Percentiles rank a stretch among this genome's conserved stretches.
These are phyloP conservation scores for Drosophila jambulina DNA, from an alignment of 1,140 invertebrate genomes.

Conservation along the genomic window DNA sequence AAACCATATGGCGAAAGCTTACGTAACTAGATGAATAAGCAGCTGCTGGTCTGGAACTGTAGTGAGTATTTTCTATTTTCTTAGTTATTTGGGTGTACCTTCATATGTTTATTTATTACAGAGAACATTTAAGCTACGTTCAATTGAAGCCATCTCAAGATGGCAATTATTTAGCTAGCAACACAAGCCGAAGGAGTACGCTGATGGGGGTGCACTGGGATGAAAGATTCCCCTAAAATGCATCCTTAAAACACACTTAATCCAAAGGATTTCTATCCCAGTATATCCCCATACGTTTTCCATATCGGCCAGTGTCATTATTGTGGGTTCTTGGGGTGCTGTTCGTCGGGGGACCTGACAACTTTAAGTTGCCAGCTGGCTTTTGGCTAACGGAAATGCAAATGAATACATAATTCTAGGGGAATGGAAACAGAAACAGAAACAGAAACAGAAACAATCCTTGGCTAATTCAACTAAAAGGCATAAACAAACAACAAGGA, in stretches of 20 bases:
- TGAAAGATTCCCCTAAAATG: background rate
- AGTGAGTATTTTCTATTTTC: constrained; percentile 37
- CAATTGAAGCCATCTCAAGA: constrained; percentile 1
- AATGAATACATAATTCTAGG: constrained; percentile 48
- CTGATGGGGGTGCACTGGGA: background rate
- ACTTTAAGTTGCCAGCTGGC: constrained; percentile 64
- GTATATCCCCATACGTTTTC: constrained; percentile 12
- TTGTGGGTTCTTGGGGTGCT: constrained; percentile 15
- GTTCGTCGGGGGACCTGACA: constrained; percentile 31
- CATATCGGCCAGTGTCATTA: constrained; percentile 14
- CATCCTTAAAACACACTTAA: background rate
- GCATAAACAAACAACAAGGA: constrained; percentile 62
- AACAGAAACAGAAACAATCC: constrained; percentile 36
- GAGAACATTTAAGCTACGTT: constrained; percentile 49
- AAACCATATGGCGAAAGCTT: constrained; percentile 51
- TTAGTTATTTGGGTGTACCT: constrained; percentile 26
- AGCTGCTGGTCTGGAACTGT: constrained; percentile 39
- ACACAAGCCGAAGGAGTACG: background rate
- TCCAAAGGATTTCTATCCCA: background rate
- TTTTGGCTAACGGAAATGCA: constrained; percentile 57
- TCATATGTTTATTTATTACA: constrained; percentile 16
- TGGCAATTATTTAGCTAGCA: constrained; percentile 25
- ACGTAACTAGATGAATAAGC: constrained; percentile 66
- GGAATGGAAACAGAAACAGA: constrained; percentile 9
- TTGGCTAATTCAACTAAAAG: constrained; percentile 60